phyloP scores from a whole-genome alignment of 2,797 vertebrate species.

The Falco berigora region DNA sequence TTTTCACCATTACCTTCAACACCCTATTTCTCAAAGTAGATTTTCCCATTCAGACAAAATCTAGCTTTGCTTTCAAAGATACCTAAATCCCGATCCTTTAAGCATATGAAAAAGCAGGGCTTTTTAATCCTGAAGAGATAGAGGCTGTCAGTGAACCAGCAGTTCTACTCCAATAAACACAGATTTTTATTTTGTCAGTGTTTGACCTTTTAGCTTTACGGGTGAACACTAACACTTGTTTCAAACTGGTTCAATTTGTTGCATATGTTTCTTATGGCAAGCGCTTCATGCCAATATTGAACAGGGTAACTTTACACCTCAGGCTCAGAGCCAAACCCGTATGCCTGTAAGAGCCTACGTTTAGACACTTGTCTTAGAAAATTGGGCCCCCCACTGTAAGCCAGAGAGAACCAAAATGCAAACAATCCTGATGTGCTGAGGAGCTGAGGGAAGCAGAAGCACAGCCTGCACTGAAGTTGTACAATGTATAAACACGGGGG shows the following conservation, averaged over 20 bases:
- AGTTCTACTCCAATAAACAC: background rate
- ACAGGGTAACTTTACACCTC: background rate
- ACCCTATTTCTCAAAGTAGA: background rate
- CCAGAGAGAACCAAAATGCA: background rate
- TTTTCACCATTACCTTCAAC: background rate
- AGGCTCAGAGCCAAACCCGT: background rate
- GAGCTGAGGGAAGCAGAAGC: background rate
- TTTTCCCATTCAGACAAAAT: background rate
- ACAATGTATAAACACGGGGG: background rate
- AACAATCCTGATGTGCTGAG: background rate
- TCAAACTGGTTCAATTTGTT: background rate
- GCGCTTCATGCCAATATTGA: background rate
- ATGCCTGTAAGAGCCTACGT: background rate
- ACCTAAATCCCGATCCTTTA: background rate
- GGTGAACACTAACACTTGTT: background rate
- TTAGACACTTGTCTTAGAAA: conserved; percentile 10
- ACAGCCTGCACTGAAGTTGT: background rate
- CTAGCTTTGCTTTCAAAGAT: background rate
- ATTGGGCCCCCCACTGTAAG: background rate
- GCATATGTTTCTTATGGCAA: background rate
- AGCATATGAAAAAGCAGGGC: background rate
- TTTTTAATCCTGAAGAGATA: background rate
- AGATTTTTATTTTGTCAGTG: background rate
- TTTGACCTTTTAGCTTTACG: background rate
- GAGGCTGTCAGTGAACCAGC: background rate